Evolutionary conservation across 2,113 vertebrate species (phyloP), one percentile per base, ranked within the genome.

Genomic region (Lagenorhynchus albirostris): DNA sequence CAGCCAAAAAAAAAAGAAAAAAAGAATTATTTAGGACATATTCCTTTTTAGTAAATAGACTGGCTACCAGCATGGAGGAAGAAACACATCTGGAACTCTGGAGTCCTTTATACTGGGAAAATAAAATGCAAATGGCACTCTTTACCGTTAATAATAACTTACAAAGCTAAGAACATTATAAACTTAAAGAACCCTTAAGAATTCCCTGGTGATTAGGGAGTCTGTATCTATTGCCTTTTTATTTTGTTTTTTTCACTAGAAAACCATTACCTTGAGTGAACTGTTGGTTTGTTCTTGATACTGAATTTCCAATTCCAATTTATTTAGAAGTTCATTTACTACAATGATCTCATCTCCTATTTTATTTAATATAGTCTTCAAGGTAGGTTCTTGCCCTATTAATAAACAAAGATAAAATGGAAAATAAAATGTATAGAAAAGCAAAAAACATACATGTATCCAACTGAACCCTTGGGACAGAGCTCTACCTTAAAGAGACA

Each of bases 211-310:
- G 53, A 79, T 29, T 65, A 94, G 25, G 26, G 21, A 58, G 7
- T 95, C 92, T 79, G 38, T 74, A 70, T 33, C 60, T 79, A 82
- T 25, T 62, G 44, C 47, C 33, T 79, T 93, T 95, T 93, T 67
- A 33, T 74, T 83, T 73, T 74, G 41, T n/a, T 63, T 79, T 79
- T 53, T 73, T 63, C 23, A 44, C 88, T 92, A 86, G 86, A 88
- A 93, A 91, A 92, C 17, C 0, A 90, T 97, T 99, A 99, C 99
- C 97, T 98, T 98, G 4, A 99, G 98, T 1, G 83, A 82, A 82
- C 8, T 25, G 8, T 74, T 98, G 21, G 93, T 74, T 31, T 97
- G 94, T 92, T 98, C 97, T 92, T 98, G 98, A 83, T 96, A 33
- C 6, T 98, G 77, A 95, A 98, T 68, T 95, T 98, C 97, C 0